These are phyloP conservation scores for Ommatoiulus sabulosus DNA, from an alignment of 2,888 invertebrate genomes.

Conservation along the genomic window DNA sequence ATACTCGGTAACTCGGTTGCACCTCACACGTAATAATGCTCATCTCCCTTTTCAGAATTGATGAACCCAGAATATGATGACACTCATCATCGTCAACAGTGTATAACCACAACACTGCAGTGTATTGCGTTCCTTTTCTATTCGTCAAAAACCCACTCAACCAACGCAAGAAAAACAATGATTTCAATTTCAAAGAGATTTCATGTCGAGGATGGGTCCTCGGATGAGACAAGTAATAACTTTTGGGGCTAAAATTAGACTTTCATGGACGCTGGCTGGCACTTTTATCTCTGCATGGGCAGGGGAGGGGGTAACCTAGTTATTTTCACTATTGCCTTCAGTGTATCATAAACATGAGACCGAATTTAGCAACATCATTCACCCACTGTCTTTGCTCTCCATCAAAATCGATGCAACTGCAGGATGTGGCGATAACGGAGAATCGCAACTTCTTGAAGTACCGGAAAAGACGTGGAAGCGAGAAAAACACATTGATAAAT, in stretches of 20 bases:
- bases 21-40: no score
- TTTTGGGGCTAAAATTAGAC: background rate
- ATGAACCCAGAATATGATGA: no score
- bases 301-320: background rate
- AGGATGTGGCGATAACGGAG: background rate
- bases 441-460: background rate
- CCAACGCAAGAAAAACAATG: background rate
- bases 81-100: no score
- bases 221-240: conserved; percentile 18
- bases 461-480: background rate
- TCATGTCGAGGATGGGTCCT: background rate
- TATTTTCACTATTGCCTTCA: background rate
- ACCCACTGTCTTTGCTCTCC: background rate
- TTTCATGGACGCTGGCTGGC: background rate
- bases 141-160: background rate
- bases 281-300: background rate
- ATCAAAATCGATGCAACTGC: background rate
- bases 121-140: background rate
- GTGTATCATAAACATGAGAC: background rate
- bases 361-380: background rate
- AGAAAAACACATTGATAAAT: background rate
- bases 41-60: no score
- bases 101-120: no score
- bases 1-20: no score
- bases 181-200: background rate